These are phyloP conservation scores for Climacteris rufus DNA, from an alignment of 2,113 vertebrate species.

Conservation along the genomic window DNA sequence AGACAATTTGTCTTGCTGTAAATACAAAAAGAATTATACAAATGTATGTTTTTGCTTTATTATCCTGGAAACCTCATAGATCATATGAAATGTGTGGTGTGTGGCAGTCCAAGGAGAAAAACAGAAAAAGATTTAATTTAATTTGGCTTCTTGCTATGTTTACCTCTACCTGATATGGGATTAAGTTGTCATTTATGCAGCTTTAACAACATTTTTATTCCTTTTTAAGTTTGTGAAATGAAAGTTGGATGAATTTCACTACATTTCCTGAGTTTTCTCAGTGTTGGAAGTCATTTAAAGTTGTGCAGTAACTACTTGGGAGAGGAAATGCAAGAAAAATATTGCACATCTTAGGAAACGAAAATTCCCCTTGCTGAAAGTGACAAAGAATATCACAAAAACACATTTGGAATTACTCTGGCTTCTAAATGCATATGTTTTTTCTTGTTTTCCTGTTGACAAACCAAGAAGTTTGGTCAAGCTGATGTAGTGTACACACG, in stretches of 20 bases:
- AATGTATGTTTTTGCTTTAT: conserved; percentile 46
- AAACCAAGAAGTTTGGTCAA: background rate
- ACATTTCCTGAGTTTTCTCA: background rate
- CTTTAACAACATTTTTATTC: conserved; percentile 48
- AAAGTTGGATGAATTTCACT: conserved; percentile 5
- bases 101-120: conserved; percentile 39
- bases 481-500: background rate
- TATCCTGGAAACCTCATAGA: conserved; percentile 32
- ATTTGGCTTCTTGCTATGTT: conserved; percentile 25
- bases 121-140: conserved; percentile 13
- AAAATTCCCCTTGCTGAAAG: background rate
- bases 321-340: background rate
- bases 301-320: background rate
- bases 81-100: conserved; percentile 52
- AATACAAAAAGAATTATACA: conserved; percentile 63
- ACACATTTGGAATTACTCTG: background rate
- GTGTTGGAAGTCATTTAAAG: background rate
- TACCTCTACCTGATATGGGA: conserved; percentile 37
- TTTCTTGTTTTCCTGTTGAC: background rate
- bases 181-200: conserved; percentile 53
- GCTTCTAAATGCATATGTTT: background rate
- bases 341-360: background rate
- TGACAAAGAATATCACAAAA: background rate
- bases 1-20: conserved; percentile 64
- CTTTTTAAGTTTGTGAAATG: conserved; percentile 43